These are phyloP conservation scores for Ypsolopha scabrella DNA, from an alignment of 2,888 invertebrate species.

Conservation along the genomic window DNA sequence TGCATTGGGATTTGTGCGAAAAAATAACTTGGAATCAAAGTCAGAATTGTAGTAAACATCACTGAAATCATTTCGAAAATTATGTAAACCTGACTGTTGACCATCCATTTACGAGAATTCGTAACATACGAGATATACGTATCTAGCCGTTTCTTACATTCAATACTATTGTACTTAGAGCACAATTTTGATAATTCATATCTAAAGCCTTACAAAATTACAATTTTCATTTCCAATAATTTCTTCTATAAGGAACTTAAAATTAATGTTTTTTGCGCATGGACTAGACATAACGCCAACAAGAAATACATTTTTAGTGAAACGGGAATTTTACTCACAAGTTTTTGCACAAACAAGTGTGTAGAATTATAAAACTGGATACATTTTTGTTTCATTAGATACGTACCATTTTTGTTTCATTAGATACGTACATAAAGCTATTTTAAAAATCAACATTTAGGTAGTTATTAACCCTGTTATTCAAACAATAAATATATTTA, in stretches of 20 bases:
- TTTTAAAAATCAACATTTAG: background rate
- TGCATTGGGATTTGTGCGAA: conserved; percentile 14
- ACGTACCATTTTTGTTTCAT: no score
- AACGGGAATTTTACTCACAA: no score
- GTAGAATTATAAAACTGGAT: no score
- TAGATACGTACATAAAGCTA: background rate
- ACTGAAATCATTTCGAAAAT: no score
- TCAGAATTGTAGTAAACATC: no score
- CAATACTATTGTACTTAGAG: background rate
- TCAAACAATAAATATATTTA: background rate
- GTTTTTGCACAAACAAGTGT: no score
- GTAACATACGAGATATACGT: background rate
- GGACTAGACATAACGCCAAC: no score
- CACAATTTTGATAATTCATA: background rate
- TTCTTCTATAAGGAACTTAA: background rate
- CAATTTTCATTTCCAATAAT: background rate
- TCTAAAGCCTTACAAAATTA: background rate
- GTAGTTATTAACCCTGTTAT: conserved; percentile 1
- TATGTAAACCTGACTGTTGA: no score
- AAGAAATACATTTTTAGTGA: no score
- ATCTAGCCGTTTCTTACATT: background rate
- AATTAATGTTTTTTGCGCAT: no score
- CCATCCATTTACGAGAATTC: no score
- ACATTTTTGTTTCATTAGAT: no score
- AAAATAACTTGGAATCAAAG: conserved; percentile 11